phyloP scores from a whole-genome alignment of 1,140 invertebrate genomes.

The Drosophila sechellia region DNA sequence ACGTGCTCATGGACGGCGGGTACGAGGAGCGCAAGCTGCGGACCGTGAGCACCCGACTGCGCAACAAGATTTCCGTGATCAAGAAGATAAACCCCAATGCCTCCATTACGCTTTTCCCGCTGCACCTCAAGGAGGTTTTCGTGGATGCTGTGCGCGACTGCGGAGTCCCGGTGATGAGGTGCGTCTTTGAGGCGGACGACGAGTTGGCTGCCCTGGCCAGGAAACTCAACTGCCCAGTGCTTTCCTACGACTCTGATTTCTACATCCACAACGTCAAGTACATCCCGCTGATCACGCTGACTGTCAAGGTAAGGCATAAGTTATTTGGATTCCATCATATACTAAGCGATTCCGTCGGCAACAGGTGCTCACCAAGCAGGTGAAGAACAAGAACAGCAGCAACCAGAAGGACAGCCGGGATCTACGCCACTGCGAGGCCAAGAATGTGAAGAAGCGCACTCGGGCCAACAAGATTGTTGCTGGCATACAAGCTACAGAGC shows the following conservation, averaged over 20 bases:
- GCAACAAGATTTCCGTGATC: slow-evolving; percentile 87
- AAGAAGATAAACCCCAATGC: slow-evolving; percentile 85
- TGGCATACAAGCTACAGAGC: slow-evolving; percentile 33
- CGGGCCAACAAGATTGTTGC: slow-evolving; percentile 62
- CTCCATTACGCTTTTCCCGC: slow-evolving; percentile 87
- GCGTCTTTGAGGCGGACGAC: slow-evolving; percentile 94
- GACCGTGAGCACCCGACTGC: slow-evolving; percentile 88
- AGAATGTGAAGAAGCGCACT: slow-evolving; percentile 75
- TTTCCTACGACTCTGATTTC: slow-evolving; percentile 97
- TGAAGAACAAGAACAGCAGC: slow-evolving; percentile 22
- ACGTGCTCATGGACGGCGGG: slow-evolving; percentile 94
- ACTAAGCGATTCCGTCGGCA: not conserved
- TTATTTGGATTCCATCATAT: not conserved
- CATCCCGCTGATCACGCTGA: slow-evolving; percentile 90
- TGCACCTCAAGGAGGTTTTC: slow-evolving; percentile 90
- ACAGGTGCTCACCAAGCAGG: slow-evolving; percentile 67
- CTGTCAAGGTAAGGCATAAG: slow-evolving; percentile 68
- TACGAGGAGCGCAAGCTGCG: slow-evolving; percentile 90
- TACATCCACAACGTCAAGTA: slow-evolving; percentile 93
- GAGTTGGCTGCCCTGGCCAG: slow-evolving; percentile 92
- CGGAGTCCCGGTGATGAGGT: slow-evolving; percentile 88
- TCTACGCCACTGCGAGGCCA: slow-evolving; percentile 65
- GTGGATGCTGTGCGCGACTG: slow-evolving; percentile 88
- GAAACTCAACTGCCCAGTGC: slow-evolving; percentile 91
- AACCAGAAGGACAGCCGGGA: slow-evolving; percentile 3